These are phyloP conservation scores for Ibycter americanus DNA, from an alignment of 2,797 vertebrate genomes.

Conservation along the genomic window DNA sequence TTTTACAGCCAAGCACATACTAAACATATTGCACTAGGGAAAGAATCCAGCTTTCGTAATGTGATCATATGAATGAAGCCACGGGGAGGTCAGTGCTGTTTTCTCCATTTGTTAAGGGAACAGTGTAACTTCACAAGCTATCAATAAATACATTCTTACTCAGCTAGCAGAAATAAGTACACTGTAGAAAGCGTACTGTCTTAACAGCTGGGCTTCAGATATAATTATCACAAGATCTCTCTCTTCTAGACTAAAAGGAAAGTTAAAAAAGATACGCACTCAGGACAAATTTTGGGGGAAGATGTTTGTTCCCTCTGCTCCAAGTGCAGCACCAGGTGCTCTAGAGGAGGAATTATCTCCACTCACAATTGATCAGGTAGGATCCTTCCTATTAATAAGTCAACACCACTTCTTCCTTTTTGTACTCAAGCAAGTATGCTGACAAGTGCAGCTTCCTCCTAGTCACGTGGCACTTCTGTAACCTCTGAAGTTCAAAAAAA, in stretches of 20 bases:
- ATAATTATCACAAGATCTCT: fast-evolving
- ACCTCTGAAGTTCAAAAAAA: neutral
- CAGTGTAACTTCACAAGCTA: neutral
- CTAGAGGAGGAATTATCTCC: neutral
- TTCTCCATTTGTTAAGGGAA: neutral
- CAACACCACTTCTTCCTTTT: neutral
- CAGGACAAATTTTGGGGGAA: neutral
- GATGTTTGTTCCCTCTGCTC: neutral
- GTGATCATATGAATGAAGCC: neutral
- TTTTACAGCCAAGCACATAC: neutral
- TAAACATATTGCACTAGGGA: neutral
- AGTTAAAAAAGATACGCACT: too few species aligned
- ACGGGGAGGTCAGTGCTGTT: neutral
- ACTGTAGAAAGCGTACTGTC: fast-evolving
- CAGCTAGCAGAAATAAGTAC: neutral
- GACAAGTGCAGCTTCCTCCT: neutral
- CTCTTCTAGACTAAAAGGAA: neutral
- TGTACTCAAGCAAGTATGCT: neutral
- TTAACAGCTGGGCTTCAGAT: neutral
- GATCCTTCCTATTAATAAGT: neutral
- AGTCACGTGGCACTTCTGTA: fast-evolving
- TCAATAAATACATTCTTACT: neutral
- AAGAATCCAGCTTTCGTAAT: conserved; percentile 4
- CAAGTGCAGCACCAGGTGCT: neutral
- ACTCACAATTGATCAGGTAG: neutral